A percentile compares a stretch with the other conserved stretches of the same genome.
These are phyloP conservation scores for Slavum lentiscoides DNA, from an alignment of 2,888 invertebrate genomes.

Conservation along the genomic window DNA sequence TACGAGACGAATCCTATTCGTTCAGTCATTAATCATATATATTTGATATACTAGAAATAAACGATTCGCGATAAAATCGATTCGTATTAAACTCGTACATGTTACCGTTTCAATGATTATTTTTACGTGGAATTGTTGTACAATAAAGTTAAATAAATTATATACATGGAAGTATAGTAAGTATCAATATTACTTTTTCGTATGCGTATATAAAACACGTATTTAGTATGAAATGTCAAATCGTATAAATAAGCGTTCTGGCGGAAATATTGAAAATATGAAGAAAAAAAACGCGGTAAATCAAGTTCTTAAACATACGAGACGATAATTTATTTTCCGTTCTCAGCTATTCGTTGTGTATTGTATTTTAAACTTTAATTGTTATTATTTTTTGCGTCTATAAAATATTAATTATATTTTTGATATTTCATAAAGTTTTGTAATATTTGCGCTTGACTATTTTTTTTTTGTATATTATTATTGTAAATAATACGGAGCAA, in stretches of 20 bases:
- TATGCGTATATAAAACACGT: neutral
- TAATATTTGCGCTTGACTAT: neutral
- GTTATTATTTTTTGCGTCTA: neutral
- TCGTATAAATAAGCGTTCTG: neutral
- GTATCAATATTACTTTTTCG: neutral
- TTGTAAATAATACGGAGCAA: neutral
- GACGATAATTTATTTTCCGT: neutral
- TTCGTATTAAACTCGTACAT: too few species aligned
- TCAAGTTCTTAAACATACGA: neutral
- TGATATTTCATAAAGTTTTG: neutral
- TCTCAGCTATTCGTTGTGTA: neutral
- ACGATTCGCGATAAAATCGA: too few species aligned
- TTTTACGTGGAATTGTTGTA: too few species aligned
- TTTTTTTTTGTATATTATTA: neutral
- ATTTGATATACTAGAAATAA: too few species aligned
- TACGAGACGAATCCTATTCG: neutral
- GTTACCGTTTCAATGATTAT: too few species aligned
- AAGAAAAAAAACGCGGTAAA: neutral
- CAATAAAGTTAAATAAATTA: too few species aligned
- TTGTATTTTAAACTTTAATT: neutral
- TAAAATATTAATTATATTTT: constrained; percentile 4
- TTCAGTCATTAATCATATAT: too few species aligned
- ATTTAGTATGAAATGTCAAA: neutral
- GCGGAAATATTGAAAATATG: neutral
- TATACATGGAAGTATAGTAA: too few species aligned